Conservation (phyloP, 2,113 vertebrate species). For the Clarias magur region DNA sequence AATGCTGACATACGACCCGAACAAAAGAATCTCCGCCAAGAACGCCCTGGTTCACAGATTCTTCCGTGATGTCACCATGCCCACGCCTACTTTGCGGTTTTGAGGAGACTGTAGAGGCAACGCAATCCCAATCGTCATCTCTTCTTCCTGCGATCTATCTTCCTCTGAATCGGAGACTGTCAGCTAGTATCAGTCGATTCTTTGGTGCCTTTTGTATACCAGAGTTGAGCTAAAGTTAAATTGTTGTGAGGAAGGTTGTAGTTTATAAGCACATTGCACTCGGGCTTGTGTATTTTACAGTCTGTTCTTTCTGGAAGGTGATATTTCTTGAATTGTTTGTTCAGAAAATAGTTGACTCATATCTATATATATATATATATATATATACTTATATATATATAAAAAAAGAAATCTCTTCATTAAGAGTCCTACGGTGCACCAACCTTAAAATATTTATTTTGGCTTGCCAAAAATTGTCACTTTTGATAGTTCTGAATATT, state of each 20-base stretch:
- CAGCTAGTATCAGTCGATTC: background rate
- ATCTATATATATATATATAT: too few relatives aligned
- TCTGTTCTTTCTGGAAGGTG: slow-evolving; percentile 5
- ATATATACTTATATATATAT: too few relatives aligned
- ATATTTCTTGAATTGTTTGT: slow-evolving; percentile 19
- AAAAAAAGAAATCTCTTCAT: background rate
- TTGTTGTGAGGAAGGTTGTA: background rate
- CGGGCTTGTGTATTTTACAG: background rate
- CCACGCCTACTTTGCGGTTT: slow-evolving; percentile 84
- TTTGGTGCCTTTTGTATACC: slow-evolving; percentile 3
- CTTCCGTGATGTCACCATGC: slow-evolving; percentile 90
- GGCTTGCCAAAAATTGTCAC: slow-evolving; percentile 6
- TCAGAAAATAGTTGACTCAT: background rate
- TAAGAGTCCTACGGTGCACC: slow-evolving; percentile 27
- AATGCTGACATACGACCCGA: slow-evolving; percentile 93
- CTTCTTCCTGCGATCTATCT: background rate
- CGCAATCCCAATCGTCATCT: background rate
- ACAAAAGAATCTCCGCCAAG: slow-evolving; percentile 92
- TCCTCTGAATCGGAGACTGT: background rate
- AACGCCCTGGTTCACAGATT: slow-evolving; percentile 87
- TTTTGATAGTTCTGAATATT: slow-evolving; percentile 24
- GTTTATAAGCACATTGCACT: background rate
- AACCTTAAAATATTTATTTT: slow-evolving; percentile 43
- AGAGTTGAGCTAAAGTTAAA: slow-evolving; percentile 12
- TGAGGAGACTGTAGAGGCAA: slow-evolving; percentile 56